Percentiles rank a stretch among this genome's conserved stretches.
These are phyloP conservation scores for Eucriotettix oculatus DNA, from an alignment of 2,888 invertebrate genomes.

Conservation along the genomic window DNA sequence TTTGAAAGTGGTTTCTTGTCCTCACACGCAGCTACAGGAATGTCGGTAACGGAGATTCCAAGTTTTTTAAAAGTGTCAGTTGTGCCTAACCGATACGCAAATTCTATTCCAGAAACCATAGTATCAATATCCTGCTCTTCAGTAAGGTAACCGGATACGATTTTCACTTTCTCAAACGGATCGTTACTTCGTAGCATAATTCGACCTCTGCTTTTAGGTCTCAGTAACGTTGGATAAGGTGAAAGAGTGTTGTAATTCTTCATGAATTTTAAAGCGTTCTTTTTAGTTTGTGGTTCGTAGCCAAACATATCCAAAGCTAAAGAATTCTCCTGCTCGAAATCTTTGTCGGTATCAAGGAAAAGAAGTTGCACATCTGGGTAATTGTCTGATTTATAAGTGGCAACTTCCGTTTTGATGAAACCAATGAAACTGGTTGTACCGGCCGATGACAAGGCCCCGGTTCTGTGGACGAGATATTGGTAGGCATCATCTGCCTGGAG, in stretches of 20 bases:
- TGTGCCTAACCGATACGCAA: constrained; percentile 23
- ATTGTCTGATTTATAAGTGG: too few relatives aligned
- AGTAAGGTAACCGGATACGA: constrained; percentile 44
- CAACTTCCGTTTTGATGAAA: too few relatives aligned
- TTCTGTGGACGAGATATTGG: constrained; percentile 28
- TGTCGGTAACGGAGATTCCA: too few relatives aligned
- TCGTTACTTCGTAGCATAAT: constrained; percentile 35
- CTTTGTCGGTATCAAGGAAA: too few relatives aligned
- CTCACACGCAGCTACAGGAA: too few relatives aligned
- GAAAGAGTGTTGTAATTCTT: neutral
- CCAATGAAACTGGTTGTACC: too few relatives aligned
- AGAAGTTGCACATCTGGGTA: too few relatives aligned
- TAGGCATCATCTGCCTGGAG: constrained; percentile 11
- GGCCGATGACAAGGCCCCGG: constrained; percentile 24
- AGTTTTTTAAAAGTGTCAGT: constrained; percentile 12
- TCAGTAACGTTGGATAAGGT: constrained; percentile 19
- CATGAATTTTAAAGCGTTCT: too few relatives aligned
- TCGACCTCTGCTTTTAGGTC: constrained; percentile 36
- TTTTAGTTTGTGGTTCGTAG: too few relatives aligned
- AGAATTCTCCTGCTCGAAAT: too few relatives aligned
- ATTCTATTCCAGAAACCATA: constrained; percentile 31
- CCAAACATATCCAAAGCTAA: too few relatives aligned
- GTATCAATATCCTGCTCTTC: constrained; percentile 36
- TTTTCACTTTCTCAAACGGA: constrained; percentile 38
- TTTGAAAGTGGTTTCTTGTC: too few relatives aligned